phyloP scores from a whole-genome alignment of 2,113 vertebrate genomes.

The Chaetodon auriga region DNA sequence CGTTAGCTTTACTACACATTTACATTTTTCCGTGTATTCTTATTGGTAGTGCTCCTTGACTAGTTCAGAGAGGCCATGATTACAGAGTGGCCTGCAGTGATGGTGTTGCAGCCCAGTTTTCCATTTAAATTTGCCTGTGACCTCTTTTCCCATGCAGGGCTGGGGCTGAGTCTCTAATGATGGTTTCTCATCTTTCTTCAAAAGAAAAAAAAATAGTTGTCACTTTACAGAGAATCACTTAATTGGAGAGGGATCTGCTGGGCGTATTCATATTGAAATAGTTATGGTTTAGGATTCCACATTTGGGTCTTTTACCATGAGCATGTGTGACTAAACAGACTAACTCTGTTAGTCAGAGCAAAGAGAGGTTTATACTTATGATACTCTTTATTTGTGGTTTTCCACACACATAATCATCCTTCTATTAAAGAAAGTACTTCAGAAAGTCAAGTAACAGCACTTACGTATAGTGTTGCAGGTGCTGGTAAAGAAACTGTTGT shows the following conservation, averaged over 20 bases:
- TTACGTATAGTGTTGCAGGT: neutral
- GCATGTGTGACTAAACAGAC: conserved; percentile 19
- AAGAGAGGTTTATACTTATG: neutral
- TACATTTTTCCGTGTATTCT: neutral
- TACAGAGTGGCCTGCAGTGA: conserved; percentile 22
- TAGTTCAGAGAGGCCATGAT: conserved; percentile 23
- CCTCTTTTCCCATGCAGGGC: conserved; percentile 16
- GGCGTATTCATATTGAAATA: conserved; percentile 50
- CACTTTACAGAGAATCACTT: conserved; percentile 48
- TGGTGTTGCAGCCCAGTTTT: conserved; percentile 25
- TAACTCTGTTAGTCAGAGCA: neutral
- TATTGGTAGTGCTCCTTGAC: neutral
- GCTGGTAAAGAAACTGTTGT: neutral
- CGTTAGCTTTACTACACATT: neutral
- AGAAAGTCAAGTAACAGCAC: neutral
- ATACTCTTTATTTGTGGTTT: conserved; percentile 4
- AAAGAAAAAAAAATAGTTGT: conserved; percentile 21
- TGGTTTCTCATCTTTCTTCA: conserved; percentile 40
- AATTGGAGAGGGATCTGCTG: conserved; percentile 41
- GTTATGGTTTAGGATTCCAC: conserved; percentile 49
- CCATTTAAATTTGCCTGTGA: conserved; percentile 17
- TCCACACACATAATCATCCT: neutral
- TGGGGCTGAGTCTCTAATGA: conserved; percentile 46
- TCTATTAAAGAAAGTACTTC: neutral
- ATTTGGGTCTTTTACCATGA: conserved; percentile 19